A percentile compares a stretch with the other conserved stretches of the same genome.
These are phyloP conservation scores for Microctenopoma lineatum DNA, from an alignment of 2,797 vertebrate genomes.

Conservation along the genomic window DNA sequence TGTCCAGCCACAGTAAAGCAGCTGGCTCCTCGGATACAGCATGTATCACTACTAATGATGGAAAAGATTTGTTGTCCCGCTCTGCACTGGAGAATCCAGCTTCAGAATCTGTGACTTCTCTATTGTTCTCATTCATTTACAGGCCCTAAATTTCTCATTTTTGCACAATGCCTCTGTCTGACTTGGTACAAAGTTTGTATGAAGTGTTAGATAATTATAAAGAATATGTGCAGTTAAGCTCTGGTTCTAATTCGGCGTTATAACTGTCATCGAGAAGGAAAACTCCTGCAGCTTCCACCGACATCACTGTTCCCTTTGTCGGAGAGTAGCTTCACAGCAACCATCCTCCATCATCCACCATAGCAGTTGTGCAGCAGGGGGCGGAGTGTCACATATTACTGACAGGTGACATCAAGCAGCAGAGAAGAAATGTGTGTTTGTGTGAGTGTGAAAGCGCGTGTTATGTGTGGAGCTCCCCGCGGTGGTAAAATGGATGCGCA, in stretches of 20 bases:
- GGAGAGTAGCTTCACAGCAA: constrained; percentile 17
- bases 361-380: constrained; percentile 5
- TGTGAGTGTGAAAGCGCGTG: too few species aligned
- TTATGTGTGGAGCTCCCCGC: background rate
- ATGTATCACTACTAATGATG: too few species aligned
- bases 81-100: too few species aligned
- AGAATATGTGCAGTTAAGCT: background rate
- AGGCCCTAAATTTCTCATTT: too few species aligned
- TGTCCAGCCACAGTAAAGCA: too few species aligned
- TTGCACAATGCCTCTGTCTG: too few species aligned
- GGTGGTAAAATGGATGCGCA: constrained; percentile 14
- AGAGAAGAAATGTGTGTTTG: constrained; percentile 1
- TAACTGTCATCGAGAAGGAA: constrained; percentile 1
- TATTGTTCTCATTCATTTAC: too few species aligned
- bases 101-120: too few species aligned
- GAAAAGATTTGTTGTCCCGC: too few species aligned
- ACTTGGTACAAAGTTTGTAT: too few species aligned
- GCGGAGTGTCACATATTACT: constrained; percentile 7
- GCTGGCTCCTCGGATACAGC: too few species aligned
- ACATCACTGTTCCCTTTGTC: constrained; percentile 20
- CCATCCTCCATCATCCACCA: constrained; percentile 13
- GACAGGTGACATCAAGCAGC: constrained; percentile 19
- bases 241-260: constrained; percentile 1
- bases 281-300: constrained; percentile 18
- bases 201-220: background rate